Conservation (phyloP, 2,113 vertebrate species). For the Machaerirhynchus nigripectus region DNA sequence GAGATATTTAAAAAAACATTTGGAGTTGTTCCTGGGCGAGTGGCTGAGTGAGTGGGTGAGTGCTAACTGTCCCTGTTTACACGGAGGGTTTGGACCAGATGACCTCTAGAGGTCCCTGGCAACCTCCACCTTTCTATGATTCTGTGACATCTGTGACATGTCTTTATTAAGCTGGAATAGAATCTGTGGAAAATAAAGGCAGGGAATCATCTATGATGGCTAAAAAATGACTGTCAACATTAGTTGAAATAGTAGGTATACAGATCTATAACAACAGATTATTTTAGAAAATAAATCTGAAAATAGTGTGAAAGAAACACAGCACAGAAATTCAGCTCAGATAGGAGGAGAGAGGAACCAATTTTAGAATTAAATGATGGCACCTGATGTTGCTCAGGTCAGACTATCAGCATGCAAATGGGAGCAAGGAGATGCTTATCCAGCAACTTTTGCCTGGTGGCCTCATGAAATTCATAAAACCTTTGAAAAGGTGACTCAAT, state of each 20-base stretch:
- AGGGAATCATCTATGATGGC: background rate
- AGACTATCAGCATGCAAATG: background rate
- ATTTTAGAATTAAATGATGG: background rate
- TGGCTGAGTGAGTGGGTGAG: no score
- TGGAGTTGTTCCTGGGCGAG: background rate
- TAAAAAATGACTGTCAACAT: background rate
- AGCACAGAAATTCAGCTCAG: background rate
- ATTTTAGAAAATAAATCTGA: background rate
- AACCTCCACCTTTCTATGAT: background rate
- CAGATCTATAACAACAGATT: background rate
- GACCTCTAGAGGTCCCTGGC: background rate
- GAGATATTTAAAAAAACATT: background rate
- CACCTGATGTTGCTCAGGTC: background rate
- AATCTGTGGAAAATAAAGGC: background rate
- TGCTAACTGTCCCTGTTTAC: background rate
- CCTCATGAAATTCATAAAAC: background rate
- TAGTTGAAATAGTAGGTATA: background rate
- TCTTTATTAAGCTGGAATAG: background rate
- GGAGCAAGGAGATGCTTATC: background rate
- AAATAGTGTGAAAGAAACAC: background rate
- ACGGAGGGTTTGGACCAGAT: background rate
- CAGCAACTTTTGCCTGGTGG: background rate
- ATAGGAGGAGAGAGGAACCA: background rate
- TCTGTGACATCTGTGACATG: accelerated
- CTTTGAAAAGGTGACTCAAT: background rate